Base-by-base conservation (phyloP, 2,113 vertebrate species). In the Vidua macroura region DNA sequence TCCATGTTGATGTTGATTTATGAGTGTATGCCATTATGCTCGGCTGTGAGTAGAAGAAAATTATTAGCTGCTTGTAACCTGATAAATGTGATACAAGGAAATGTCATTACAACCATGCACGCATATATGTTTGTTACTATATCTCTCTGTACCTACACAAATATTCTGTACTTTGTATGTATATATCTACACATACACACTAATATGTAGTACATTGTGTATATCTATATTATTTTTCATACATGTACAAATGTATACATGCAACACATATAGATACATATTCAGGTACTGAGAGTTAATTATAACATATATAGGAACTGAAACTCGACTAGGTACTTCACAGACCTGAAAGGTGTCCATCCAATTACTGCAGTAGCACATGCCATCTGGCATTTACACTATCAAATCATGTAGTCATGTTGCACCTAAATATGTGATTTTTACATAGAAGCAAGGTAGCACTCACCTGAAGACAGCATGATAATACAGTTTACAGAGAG, bases 41-140 rank as follows among this genome's bases (percentile, higher is more conserved):
- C 63, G 82, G 84, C 96, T 97, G 91, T 72, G 95, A 97, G 96
- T 95, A 97, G 96, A 96, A 96, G 95, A 98, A 98, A 98, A 97
- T 97, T 97, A 98, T 97, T 97, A 98, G 97, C 96, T 88, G 83
- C 93, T 98, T 96, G 96, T 97, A 97, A 97, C 90, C 97, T 97
- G 97, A 98, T 97, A 97, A 92, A 97, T 98, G 94, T 88, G 96
- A 97, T 96, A 96, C 22, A 80, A 96, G 81, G 70, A 97, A 97
- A 97, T 96, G 88, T 90, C 97, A 96, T 97, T 97, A 95, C 56
- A 97, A 53, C 83, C 52, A 43, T 88, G 88, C 77, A 96, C 88
- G 95, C 92, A 94, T 95, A 88, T 78, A 92, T 87, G 97, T 95
- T 95, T 95, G 83, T 96, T 93, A 93, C 81, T 92, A 39, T 76